Conservation (phyloP, 2,888 invertebrate species). For the Ophion ventricosus region DNA sequence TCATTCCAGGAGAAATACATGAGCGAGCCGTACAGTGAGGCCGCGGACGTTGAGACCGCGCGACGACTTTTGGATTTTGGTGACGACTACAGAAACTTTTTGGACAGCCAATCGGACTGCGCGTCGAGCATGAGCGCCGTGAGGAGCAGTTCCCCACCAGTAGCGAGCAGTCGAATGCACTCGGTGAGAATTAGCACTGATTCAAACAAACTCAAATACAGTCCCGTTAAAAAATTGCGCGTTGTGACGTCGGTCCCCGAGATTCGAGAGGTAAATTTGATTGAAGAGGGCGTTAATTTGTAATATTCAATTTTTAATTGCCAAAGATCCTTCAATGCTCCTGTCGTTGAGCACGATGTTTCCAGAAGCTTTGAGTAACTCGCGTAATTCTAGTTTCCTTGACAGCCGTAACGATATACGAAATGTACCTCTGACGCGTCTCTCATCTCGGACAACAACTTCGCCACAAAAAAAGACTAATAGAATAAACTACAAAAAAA, state of each 20-base stretch:
- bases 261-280: not conserved
- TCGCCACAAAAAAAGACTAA: no score
- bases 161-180: constrained; percentile 78
- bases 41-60: constrained; percentile 93
- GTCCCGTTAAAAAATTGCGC: not conserved
- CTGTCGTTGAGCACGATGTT: no score
- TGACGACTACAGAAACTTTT: constrained; percentile 94
- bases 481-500: no score
- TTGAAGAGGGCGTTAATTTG: no score
- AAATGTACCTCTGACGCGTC: no score
- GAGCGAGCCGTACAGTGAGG: constrained; percentile 95
- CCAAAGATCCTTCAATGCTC: no score
- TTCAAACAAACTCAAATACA: not conserved
- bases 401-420: no score
- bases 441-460: no score
- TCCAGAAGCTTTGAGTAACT: no score
- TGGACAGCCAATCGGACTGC: constrained; percentile 95
- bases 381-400: no score
- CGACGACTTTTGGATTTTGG: constrained; percentile 93
- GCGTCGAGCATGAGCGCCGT: constrained; percentile 91
- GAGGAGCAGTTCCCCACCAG: constrained; percentile 84
- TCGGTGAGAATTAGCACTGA: constrained; percentile 71
- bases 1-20: constrained; percentile 92
- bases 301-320: no score
- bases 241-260: not conserved